Evolutionary conservation across 1,140 invertebrate genomes (phyloP).

Genomic region (Chlorops oryzae): DNA sequence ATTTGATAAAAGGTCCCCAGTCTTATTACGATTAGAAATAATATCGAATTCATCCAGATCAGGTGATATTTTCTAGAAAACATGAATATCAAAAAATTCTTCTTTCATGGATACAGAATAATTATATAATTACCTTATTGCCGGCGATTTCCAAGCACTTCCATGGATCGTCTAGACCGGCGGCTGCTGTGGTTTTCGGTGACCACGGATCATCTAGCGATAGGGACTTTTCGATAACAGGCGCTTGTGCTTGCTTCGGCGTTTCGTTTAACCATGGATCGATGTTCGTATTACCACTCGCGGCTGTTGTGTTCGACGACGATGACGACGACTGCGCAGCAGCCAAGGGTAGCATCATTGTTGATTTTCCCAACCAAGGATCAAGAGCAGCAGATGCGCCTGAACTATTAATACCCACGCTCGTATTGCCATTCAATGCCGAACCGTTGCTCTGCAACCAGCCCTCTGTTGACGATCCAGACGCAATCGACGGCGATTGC

Average conservation of each 20-base stretch:
- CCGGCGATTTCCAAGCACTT: constrained; percentile 26
- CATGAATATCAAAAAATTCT: constrained; percentile 5
- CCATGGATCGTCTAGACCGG: constrained; percentile 44
- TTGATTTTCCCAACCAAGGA: constrained; percentile 12
- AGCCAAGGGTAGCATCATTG: constrained; percentile 11
- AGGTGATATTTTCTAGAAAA: constrained; percentile 48
- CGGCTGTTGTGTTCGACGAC: constrained; percentile 29
- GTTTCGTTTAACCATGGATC: constrained; percentile 55
- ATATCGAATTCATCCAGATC: constrained; percentile 79
- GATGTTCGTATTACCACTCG: constrained; percentile 25
- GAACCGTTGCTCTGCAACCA: constrained; percentile 43
- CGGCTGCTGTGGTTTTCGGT: constrained; percentile 50
- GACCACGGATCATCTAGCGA: constrained; percentile 38
- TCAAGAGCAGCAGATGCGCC: constrained; percentile 1
- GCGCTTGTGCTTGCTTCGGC: constrained; percentile 20
- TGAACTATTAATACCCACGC: too few species aligned
- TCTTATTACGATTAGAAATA: constrained; percentile 61
- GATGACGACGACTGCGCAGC: too few species aligned
- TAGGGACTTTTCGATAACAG: constrained; percentile 11
- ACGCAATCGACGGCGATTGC: constrained; percentile 42
- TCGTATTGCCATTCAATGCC: constrained; percentile 18
- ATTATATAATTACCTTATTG: constrained; percentile 25
- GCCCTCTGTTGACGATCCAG: constrained; percentile 42
- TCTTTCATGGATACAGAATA: background rate
- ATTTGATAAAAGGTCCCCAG: constrained; percentile 39